Base-by-base conservation (phyloP, 2,797 vertebrate species). In the Brotula barbata region DNA sequence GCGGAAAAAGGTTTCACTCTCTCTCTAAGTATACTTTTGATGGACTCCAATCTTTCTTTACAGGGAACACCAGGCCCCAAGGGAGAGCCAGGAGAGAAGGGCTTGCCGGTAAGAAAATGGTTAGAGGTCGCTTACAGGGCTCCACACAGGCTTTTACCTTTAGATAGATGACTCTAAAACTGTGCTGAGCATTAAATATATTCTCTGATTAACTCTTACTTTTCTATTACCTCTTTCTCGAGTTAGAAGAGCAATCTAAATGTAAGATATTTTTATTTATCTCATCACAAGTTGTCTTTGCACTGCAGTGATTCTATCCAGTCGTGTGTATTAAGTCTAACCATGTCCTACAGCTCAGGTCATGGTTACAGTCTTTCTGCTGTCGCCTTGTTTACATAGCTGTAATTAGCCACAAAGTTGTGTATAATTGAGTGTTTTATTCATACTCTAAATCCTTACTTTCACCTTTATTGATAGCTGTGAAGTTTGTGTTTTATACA, bases 51-150 rank as follows among this genome's bases (percentile, higher is more conserved):
- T 42, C 14, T 33, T 20, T 58, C 70, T 77, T 84, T 45, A 60
- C 85, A 98, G 96, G 96, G 96, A 47, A 71, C 87, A 42, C 88
- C 91, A 1, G 96, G 96, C 57, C 89, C 88, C 50, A 94, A 93
- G 87, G 96, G 96, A 68, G 92, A 97, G 73, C 92, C 93, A 0
- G 96, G 96, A 45, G 94, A 95, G 61, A 96, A 93, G 88, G 95
- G 93, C 62, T 90, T 93, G 47, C 95, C 95, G 95, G 96, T 98
- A 94, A 95, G 95, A 71, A 31, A 33, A 53, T 53, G 72, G 69
- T 49, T 55, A 28, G 39, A 61, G 39, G 64, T 64, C 25, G 16
- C 64, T 72, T 43, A 41, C 42, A 52, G 2, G 39, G 47, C 25
- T n/a, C 28, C 45, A 15, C 17, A 39, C 19, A 33, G 31, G 31